A percentile compares a stretch with the other conserved stretches of the same genome.
phyloP scores from a whole-genome alignment of 2,113 vertebrate species.

The Lepus europaeus region DNA sequence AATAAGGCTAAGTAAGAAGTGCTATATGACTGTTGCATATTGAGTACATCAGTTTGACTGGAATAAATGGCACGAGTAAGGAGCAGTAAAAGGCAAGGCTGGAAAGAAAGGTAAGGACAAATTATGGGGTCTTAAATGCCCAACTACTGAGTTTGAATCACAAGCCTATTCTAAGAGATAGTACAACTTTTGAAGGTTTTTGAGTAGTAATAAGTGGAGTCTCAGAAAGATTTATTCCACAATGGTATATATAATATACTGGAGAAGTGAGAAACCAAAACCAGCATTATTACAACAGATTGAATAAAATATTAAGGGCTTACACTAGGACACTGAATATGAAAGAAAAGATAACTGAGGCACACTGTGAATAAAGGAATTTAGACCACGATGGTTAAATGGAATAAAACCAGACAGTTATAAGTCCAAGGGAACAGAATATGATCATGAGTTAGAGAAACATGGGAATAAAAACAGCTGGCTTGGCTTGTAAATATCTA shows the following conservation, averaged over 20 bases:
- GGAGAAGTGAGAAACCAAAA: background rate
- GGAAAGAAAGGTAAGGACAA: conserved; percentile 3
- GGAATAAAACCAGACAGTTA: conserved; percentile 43
- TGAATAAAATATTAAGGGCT: background rate
- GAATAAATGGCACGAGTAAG: background rate
- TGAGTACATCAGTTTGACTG: background rate
- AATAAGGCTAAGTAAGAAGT: background rate
- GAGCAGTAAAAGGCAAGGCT: conserved; percentile 5
- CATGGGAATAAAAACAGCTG: background rate
- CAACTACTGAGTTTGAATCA: background rate
- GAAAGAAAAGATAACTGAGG: conserved; percentile 14
- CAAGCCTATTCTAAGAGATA: background rate
- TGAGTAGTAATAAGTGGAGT: background rate
- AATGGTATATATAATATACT: background rate
- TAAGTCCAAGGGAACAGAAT: background rate
- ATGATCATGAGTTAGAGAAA: background rate
- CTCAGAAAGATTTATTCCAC: background rate
- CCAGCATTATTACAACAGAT: background rate
- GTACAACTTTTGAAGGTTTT: conserved; percentile 20
- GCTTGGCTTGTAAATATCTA: conserved; percentile 19
- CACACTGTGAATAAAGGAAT: conserved; percentile 24
- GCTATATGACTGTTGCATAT: background rate
- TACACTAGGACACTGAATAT: background rate
- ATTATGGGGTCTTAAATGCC: background rate
- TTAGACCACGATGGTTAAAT: background rate